Evolutionary conservation across 2,113 vertebrate genomes (phyloP), one percentile per base, ranked within the genome.

Genomic region (Bubo bubo): DNA sequence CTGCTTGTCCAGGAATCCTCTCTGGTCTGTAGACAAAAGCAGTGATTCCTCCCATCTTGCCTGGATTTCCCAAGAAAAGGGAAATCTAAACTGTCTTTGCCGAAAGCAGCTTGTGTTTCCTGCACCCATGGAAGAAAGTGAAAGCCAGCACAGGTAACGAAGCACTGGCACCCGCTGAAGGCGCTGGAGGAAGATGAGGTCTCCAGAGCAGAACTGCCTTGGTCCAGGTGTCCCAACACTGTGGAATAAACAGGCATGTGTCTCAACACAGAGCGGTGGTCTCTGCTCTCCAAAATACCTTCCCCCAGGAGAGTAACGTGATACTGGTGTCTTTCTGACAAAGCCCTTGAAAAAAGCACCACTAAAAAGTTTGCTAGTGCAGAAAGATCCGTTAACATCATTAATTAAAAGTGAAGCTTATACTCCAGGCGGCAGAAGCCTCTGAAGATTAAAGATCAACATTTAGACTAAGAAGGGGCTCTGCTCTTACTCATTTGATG

Each of bases 81-180:
- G 43, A 45, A 50, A 50, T 53, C 43, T 47, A 20, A 84, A 21
- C 35, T 27, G 10, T 5, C 35, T 53, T 28, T 47, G 22, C 71
- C 22, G 59, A 27, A 32, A 85, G 79, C 66, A 70, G n/a, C n/a
- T 75, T 26, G 6, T 63, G 50, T 43, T 79, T 59, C 62, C 37
- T 35, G 24, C 32, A 8, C 14, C 23, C 4, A 0, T 18, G 77
- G 53, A 50, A 41, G 15, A 50, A 32, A 3, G 52, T 18, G 16
- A 52, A 26, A 63, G 24, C 32, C 71, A 37, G 24, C 15, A 22
- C 27, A 4, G 0, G 4, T 53, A n/a, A 27, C 0, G 3, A 58
- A 47, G 49, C 74, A 1, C 0, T 2, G 9, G 23, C 32, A 14
- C 45, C n/a, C 1, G 0, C 35, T 49, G 59, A 34, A 66, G 45